These are phyloP conservation scores for Crotalus tigris DNA, from an alignment of 2,113 vertebrate genomes.

Conservation along the genomic window DNA sequence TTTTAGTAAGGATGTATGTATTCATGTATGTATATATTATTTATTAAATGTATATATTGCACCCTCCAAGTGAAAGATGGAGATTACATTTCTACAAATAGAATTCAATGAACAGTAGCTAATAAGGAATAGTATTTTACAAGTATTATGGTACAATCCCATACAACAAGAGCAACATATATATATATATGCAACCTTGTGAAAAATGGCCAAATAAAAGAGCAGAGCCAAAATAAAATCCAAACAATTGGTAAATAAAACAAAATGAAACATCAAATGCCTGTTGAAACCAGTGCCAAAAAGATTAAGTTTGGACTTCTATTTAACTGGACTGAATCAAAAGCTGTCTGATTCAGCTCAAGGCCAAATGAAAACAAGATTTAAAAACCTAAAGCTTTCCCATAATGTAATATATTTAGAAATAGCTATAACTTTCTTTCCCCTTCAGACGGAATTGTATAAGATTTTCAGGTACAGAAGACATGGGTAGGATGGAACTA, in stretches of 20 bases:
- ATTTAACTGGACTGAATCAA: not conserved
- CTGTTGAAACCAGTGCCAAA: not conserved
- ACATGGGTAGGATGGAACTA: not conserved
- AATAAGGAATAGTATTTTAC: not conserved
- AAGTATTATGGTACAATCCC: not conserved
- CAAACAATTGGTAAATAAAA: not conserved
- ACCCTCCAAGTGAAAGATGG: not conserved
- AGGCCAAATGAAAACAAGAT: not conserved
- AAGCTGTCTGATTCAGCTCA: not conserved
- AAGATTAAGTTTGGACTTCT: not conserved
- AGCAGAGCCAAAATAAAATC: not conserved
- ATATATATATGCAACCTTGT: not conserved
- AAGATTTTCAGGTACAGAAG: not conserved
- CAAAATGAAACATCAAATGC: not conserved
- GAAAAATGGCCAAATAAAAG: not conserved
- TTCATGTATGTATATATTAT: not conserved
- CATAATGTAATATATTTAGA: not conserved
- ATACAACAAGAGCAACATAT: not conserved
- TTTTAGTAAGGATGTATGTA: not conserved
- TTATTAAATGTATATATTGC: not conserved
- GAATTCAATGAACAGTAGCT: not conserved
- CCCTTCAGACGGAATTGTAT: not conserved
- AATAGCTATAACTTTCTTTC: not conserved
- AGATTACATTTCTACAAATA: not conserved
- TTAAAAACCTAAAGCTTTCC: not conserved